Base-by-base conservation (phyloP, 2,113 vertebrate genomes). In the Microcebus murinus region DNA sequence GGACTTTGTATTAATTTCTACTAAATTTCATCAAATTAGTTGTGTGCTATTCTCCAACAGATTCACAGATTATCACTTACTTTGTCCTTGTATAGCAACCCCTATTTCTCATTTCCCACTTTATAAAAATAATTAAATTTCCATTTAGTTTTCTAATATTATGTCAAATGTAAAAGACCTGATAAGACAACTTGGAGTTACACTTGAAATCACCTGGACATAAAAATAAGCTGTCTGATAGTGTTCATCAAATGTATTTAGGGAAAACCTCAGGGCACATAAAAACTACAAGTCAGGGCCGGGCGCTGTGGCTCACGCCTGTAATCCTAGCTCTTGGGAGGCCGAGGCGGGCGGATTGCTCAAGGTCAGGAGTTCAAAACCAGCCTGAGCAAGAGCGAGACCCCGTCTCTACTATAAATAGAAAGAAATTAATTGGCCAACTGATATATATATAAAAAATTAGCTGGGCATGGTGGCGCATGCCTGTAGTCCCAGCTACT, bases 61-160 rank as follows among this genome's bases (percentile, higher is more conserved):
- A 70, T 25, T 57, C 61, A 21, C 82, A 31, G 34, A 73, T 74
- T 96, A 57, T 80, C 21, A 14, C 59, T 87, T 92, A 42, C 65
- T 83, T 76, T 94, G 25, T 87, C 34, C 83, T 86, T 65, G 13
- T 81, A 17, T 68, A 14, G 73, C n/a, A 63, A 63, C 39, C 31
- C 42, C 45, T 71, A 55, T 85, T 92, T 65, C 21, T 85, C 61
- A 68, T 18, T 42, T 90, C 93, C n/a, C 87, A 87, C 27, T 90
- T 86, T 76, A 74, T 36, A 82, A 25, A 84, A 82, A 71, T 48
- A 85, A 67, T 77, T 92, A 95, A 67, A 95, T 89, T 93, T 88
- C 57, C 6, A 52, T 13, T 25, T 71, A 36, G n/a, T 42, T 74
- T 94, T 83, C 23, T 61, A 59, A 23, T 65, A 87, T 18, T 87